Conservation (phyloP, 2,797 vertebrate species). For the Trichosurus vulpecula region DNA sequence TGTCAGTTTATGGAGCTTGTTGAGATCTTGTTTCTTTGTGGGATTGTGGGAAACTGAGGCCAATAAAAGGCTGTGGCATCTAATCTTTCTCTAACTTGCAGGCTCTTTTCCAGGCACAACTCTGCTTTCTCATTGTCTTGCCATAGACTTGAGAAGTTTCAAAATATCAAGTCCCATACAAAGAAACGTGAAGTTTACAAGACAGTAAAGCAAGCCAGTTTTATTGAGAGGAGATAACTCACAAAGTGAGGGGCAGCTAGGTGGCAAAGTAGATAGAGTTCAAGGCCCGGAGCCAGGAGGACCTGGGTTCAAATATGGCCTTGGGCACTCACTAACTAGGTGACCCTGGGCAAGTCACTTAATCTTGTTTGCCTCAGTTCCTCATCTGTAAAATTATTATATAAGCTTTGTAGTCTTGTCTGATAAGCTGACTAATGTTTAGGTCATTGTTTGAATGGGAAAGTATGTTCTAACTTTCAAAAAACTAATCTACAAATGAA, state of each 20-base stretch:
- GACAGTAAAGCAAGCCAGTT: not conserved
- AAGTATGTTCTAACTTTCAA: not conserved
- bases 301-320: not conserved
- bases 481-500: constrained; percentile 32
- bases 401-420: not conserved
- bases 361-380: not conserved
- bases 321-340: not conserved
- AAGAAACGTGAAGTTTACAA: not conserved
- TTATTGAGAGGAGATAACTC: not conserved
- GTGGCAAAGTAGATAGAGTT: not conserved
- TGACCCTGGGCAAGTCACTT: not conserved
- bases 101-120: not conserved
- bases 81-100: not conserved
- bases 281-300: too few relatives aligned
- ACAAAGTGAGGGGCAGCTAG: not conserved
- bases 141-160: not conserved
- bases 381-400: not conserved
- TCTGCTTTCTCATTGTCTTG: not conserved
- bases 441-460: not conserved
- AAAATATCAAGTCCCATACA: not conserved
- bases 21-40: constrained; percentile 85
- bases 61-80: constrained; percentile 75
- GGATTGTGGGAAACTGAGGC: constrained; percentile 83
- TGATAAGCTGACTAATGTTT: not conserved
- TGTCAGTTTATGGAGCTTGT: constrained; percentile 84